phyloP scores from a whole-genome alignment of 2,113 vertebrate species.

The Mormoops blainvillei region DNA sequence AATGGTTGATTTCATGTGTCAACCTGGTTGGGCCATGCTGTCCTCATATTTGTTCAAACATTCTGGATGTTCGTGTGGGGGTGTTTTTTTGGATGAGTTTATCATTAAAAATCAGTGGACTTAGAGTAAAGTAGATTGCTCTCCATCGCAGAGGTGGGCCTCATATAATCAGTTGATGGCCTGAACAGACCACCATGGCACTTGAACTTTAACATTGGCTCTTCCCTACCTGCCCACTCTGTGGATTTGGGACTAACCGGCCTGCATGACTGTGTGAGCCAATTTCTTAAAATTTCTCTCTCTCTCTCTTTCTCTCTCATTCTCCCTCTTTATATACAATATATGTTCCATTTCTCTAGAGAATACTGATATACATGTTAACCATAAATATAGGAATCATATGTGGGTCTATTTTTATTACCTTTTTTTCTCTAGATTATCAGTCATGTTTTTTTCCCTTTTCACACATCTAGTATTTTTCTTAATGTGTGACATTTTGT shows the following conservation, averaged over 20 bases:
- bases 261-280: neutral
- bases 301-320: neutral
- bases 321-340: neutral
- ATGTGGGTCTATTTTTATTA: neutral
- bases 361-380: neutral
- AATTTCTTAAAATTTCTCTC: neutral
- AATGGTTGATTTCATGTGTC: neutral
- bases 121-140: neutral
- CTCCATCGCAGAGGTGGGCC: neutral
- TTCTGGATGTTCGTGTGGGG: neutral
- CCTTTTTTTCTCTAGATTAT: neutral
- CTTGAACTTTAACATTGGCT: neutral
- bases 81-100: neutral
- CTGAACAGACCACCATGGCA: fast-evolving
- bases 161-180: neutral
- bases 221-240: too few relatives aligned
- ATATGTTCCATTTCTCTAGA: neutral
- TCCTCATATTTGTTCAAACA: neutral
- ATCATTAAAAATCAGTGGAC: neutral
- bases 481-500: neutral
- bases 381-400: neutral
- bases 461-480: neutral
- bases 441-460: neutral
- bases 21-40: neutral
- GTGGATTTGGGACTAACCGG: neutral